Percentiles rank a stretch among this genome's conserved stretches.
Evolutionary conservation across 1,140 invertebrate species (phyloP).

Genomic region (Drosophila gunungcola): DNA sequence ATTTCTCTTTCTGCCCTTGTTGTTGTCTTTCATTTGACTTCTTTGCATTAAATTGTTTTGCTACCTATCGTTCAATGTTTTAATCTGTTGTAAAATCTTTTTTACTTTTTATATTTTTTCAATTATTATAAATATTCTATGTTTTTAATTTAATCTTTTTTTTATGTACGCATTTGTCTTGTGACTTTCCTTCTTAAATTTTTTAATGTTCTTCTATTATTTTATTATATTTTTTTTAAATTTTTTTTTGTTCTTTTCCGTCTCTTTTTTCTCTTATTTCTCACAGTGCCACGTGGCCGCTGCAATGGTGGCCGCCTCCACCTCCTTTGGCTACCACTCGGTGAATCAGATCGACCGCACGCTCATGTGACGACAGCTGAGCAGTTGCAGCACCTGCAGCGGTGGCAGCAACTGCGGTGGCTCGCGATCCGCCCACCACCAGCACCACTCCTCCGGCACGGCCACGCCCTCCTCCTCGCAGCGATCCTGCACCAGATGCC

Average conservation of each 20-base stretch:
- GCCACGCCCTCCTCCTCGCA: constrained; percentile 68
- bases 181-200: background rate
- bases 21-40: background rate
- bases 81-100: background rate
- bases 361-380: constrained; percentile 84
- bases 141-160: background rate
- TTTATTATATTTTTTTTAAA: background rate
- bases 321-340: constrained; percentile 83
- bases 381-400: constrained; percentile 84
- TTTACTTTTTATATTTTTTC: background rate
- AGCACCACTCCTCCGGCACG: constrained; percentile 64
- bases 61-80: background rate
- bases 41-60: background rate
- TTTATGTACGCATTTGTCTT: too few relatives aligned
- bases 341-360: constrained; percentile 82
- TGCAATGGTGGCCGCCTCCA: constrained; percentile 83
- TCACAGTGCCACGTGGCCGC: constrained; percentile 82
- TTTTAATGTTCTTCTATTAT: background rate
- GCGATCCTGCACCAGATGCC: constrained; percentile 77
- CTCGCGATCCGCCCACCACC: constrained; percentile 63
- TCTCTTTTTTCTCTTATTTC: constrained; percentile 10
- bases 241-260: background rate
- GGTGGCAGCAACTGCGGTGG: constrained; percentile 82
- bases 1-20: constrained; percentile 1
- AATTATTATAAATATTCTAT: too few relatives aligned